Evolutionary conservation across 2,113 vertebrate species (phyloP).

Genomic region (Pithys albifrons): DNA sequence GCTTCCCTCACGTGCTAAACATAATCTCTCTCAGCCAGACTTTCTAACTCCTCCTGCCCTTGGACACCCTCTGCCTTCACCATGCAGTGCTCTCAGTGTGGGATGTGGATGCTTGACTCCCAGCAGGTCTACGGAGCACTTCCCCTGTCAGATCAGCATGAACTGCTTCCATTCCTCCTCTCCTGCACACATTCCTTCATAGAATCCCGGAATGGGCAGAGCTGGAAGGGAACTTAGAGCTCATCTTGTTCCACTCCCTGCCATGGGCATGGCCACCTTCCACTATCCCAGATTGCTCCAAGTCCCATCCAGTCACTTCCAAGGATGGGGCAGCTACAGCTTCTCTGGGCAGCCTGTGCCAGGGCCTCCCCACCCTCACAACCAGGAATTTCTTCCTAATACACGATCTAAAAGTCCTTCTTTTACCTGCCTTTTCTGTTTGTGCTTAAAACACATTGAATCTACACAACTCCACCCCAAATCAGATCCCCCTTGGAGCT

Average conservation of each 20-base stretch:
- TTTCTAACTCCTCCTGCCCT: neutral
- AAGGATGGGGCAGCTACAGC: neutral
- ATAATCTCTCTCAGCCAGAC: neutral
- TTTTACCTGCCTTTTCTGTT: neutral
- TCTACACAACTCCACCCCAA: neutral
- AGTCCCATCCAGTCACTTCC: fast-evolving
- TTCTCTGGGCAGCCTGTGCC: neutral
- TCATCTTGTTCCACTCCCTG: neutral
- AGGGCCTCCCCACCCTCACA: fast-evolving
- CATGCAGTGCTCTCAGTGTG: neutral
- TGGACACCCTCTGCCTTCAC: neutral
- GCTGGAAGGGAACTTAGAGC: neutral
- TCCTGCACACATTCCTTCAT: neutral
- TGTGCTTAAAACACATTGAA: neutral
- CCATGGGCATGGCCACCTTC: neutral
- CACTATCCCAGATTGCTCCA: neutral
- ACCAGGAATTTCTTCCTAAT: neutral
- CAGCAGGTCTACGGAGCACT: neutral
- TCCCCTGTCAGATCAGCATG: neutral
- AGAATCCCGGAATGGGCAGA: neutral
- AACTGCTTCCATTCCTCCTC: neutral
- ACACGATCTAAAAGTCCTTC: neutral
- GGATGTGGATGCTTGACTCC: neutral
- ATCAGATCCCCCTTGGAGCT: neutral
- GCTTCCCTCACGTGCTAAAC: neutral